Evolutionary conservation across 2,888 invertebrate species (phyloP).

Genomic region (Chrysolina americana): DNA sequence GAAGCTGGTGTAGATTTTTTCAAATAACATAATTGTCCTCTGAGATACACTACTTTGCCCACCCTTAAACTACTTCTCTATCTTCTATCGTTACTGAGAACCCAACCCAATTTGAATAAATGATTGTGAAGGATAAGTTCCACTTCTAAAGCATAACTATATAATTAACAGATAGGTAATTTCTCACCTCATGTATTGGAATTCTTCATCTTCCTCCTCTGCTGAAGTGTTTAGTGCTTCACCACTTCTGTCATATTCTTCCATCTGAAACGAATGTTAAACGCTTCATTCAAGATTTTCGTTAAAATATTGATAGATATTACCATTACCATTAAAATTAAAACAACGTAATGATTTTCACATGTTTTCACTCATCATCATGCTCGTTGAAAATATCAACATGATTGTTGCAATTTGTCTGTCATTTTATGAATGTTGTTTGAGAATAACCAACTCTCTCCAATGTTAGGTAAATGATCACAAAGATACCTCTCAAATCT

Average conservation of each 20-base stretch:
- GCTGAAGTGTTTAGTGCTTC: conserved; percentile 13
- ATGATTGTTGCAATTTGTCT: background rate
- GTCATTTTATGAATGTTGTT: background rate
- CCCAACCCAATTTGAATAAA: too few relatives aligned
- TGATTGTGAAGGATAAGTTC: too few relatives aligned
- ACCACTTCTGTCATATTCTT: conserved; percentile 29
- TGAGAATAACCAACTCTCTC: background rate
- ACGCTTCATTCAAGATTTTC: background rate
- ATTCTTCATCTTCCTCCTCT: conserved; percentile 41
- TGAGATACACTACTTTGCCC: too few relatives aligned
- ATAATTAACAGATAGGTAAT: background rate
- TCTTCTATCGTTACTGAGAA: too few relatives aligned
- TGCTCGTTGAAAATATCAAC: background rate
- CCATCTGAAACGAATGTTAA: conserved; percentile 30
- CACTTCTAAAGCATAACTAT: background rate
- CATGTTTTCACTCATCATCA: background rate
- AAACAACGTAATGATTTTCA: background rate
- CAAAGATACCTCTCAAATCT: background rate
- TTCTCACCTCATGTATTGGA: conserved; percentile 35
- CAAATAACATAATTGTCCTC: too few relatives aligned
- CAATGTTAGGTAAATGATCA: background rate
- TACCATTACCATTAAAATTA: background rate
- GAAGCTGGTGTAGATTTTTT: too few relatives aligned
- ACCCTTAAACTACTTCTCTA: too few relatives aligned
- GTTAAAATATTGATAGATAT: background rate